Evolutionary conservation across 2,888 invertebrate species (phyloP), one percentile per base, ranked within the genome.

Genomic region (Tipula vernalis): DNA sequence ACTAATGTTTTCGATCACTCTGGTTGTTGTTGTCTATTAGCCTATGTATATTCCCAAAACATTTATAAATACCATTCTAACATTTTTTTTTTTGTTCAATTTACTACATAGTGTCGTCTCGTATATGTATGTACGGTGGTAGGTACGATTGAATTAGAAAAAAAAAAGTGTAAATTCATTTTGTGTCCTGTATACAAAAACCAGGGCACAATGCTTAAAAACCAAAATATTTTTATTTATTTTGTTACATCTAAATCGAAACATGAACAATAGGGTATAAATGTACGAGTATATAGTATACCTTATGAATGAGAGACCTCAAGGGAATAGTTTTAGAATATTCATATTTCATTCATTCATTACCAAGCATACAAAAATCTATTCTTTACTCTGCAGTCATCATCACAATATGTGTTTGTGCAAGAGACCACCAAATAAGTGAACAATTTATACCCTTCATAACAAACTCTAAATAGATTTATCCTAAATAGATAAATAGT

Each of bases 171-270:
- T 71, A 71, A 18, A 28, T 71, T 18, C 28, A 28, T 71, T 71
- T 28, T 18, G 18, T 51, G 51, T 13, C 41, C 41, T 10, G n/a
- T 51, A 57, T 71, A 71, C 28, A 10, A 10, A 71, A 71, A 28
- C 28, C 28, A 28, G 71, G 28, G 28, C 71, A 71, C 71, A 71
- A 71, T 28, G 71, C 28, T 71, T 10, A 28, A 71, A 71, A 71
- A 71, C 71, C 71, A 71, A 71, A 71, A 71, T 71, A 71, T 71
- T 71, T 71, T 71, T 71, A 71, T 71, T 71, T 71, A 10, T 71
- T 71, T 71, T 71, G 71, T 71, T 71, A 71, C 71, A 71, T 71
- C 71, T 71, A 71, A 71, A 71, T 71, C 71, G 71, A 71, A 71
- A 28, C 28, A 28, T 71, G 71, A 71, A 71, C 71, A 71, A 71